phyloP scores from a whole-genome alignment of 2,888 invertebrate species.

The Biston stratarius region DNA sequence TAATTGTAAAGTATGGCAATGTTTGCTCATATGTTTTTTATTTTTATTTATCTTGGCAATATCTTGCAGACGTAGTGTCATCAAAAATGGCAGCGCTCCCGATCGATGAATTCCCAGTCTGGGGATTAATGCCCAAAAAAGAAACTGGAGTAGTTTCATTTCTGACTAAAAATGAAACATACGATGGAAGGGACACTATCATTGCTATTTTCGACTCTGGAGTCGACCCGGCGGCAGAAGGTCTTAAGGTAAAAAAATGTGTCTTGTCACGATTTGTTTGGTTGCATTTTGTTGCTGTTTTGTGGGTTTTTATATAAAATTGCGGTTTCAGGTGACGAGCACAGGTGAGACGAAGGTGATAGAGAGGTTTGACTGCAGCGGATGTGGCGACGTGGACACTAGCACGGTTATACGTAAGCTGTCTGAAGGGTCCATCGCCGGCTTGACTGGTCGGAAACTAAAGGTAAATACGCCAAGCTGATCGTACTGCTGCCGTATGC shows the following conservation, averaged over 20 bases:
- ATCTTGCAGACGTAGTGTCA: slow-evolving; percentile 63
- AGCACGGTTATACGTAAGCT: slow-evolving; percentile 85
- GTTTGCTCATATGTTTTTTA: neutral
- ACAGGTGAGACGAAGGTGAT: slow-evolving; percentile 97
- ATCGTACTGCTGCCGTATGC: slow-evolving; percentile 25
- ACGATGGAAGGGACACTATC: slow-evolving; percentile 95
- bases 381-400: slow-evolving; percentile 98
- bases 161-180: slow-evolving; percentile 94
- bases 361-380: slow-evolving; percentile 97
- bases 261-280: slow-evolving; percentile 81
- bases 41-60: slow-evolving; percentile 4
- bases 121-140: slow-evolving; percentile 96
- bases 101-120: slow-evolving; percentile 92
- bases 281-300: slow-evolving; percentile 41
- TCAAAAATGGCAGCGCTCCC: slow-evolving; percentile 85
- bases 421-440: slow-evolving; percentile 91
- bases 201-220: slow-evolving; percentile 99
- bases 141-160: slow-evolving; percentile 97
- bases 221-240: slow-evolving; percentile 98
- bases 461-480: slow-evolving; percentile 87
- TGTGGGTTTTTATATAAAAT: slow-evolving; percentile 37
- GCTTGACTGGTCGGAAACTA: slow-evolving; percentile 94
- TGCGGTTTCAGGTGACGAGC: slow-evolving; percentile 89
- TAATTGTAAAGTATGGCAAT: slow-evolving; percentile 16
- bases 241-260: slow-evolving; percentile 92